Conservation (phyloP, 2,888 invertebrate species). For the Yponomeuta evonymella region DNA sequence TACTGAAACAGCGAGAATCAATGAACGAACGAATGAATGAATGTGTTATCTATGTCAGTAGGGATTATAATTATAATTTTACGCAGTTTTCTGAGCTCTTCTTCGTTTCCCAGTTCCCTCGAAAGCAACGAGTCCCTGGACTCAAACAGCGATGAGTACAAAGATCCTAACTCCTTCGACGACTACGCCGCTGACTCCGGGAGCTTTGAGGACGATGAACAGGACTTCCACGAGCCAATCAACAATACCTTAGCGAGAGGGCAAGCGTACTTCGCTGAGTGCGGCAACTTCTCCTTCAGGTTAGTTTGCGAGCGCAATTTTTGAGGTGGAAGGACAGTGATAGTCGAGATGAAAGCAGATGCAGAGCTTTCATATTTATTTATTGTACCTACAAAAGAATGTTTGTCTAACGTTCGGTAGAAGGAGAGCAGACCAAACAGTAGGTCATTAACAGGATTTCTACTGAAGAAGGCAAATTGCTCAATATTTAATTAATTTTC, state of each 20-base stretch:
- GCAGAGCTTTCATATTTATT: too few species aligned
- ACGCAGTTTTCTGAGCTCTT: background rate
- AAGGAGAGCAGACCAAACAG: too few species aligned
- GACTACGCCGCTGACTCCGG: slow-evolving; percentile 52
- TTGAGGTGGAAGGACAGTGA: too few species aligned
- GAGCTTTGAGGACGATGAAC: slow-evolving; percentile 44
- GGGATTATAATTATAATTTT: background rate
- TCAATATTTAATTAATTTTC: background rate
- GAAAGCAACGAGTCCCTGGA: slow-evolving; percentile 44
- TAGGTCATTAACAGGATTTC: too few species aligned
- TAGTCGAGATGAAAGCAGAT: too few species aligned
- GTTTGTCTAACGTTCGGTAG: too few species aligned
- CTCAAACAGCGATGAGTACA: slow-evolving; percentile 51
- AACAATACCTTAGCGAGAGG: slow-evolving; percentile 38
- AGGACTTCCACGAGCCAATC: slow-evolving; percentile 53
- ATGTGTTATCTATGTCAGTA: background rate
- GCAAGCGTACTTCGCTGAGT: slow-evolving; percentile 42
- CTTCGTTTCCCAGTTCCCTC: slow-evolving; percentile 26
- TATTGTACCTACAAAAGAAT: too few species aligned
- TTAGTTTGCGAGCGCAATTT: slow-evolving; percentile 21
- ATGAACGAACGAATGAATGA: too few species aligned
- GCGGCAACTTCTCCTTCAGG: slow-evolving; percentile 59
- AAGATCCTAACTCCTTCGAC: slow-evolving; percentile 28
- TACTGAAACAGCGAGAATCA: too few species aligned
- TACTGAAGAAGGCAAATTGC: too few species aligned